Conservation (phyloP, 2,113 vertebrate genomes). For the Malurus cyaneus region DNA sequence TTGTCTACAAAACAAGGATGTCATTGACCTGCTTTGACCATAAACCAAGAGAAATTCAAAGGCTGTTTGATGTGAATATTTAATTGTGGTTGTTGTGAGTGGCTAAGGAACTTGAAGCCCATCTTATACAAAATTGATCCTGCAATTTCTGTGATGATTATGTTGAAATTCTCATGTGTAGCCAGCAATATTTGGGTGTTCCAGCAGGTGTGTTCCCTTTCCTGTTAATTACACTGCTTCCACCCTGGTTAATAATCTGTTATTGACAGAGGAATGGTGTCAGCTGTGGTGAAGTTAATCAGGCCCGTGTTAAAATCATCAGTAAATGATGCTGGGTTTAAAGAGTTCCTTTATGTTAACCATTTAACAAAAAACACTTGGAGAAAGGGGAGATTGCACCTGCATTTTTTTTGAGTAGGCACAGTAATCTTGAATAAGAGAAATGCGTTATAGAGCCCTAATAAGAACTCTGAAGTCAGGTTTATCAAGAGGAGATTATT, state of each 20-base stretch:
- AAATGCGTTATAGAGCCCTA: neutral
- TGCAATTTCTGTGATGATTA: neutral
- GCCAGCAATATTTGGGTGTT: neutral
- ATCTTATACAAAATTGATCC: neutral
- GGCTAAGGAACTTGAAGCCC: neutral
- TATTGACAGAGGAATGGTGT: neutral
- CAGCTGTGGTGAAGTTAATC: constrained; percentile 28
- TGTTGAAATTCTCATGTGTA: accelerated
- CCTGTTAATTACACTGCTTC: neutral
- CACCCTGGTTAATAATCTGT: neutral
- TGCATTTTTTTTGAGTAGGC: neutral
- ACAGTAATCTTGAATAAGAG: neutral
- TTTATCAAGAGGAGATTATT: neutral
- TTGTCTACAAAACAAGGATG: neutral
- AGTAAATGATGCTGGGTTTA: neutral
- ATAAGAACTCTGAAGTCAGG: neutral
- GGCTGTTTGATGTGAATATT: neutral
- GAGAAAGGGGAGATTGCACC: neutral
- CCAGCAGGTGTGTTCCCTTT: neutral
- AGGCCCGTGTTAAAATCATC: neutral
- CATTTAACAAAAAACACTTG: neutral
- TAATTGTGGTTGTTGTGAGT: neutral
- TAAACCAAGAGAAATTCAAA: neutral
- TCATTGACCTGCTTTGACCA: neutral
- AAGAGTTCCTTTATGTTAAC: neutral